Percentiles rank a stretch among this genome's conserved stretches.
These are phyloP conservation scores for Belgica antarctica DNA, from an alignment of 2,888 invertebrate species.

Conservation along the genomic window DNA sequence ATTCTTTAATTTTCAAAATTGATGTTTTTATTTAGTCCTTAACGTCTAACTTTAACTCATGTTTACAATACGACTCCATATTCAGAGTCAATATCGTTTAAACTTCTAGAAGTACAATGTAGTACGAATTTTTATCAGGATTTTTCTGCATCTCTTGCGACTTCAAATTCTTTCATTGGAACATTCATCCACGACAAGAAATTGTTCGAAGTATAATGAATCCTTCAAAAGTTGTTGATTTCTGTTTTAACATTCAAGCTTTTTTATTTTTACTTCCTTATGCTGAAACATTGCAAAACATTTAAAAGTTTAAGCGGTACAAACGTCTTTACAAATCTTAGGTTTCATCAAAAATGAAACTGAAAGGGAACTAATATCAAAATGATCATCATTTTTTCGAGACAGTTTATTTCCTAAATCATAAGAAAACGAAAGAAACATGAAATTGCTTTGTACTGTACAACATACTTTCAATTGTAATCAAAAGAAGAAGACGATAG, in stretches of 20 bases:
- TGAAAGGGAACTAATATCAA: background rate
- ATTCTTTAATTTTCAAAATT: conserved; percentile 4
- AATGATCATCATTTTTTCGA: too few relatives aligned
- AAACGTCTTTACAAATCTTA: conserved; percentile 8
- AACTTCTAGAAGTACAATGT: conserved; percentile 30
- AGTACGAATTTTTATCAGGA: conserved; percentile 30
- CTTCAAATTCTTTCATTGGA: background rate
- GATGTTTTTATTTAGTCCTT: conserved; percentile 4
- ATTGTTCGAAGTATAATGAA: conserved; percentile 25
- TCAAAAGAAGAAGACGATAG: background rate
- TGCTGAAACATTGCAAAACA: conserved; percentile 42
- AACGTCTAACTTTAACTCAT: background rate
- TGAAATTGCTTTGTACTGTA: conserved; percentile 29
- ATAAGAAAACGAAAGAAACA: conserved; percentile 7
- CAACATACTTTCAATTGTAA: background rate
- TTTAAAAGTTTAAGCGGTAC: conserved; percentile 38
- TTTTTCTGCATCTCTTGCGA: background rate
- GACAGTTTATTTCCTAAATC: background rate
- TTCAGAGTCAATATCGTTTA: conserved; percentile 17
- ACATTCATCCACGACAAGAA: conserved; percentile 26
- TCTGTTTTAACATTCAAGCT: conserved; percentile 35
- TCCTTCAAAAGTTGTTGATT: background rate
- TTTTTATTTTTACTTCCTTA: background rate
- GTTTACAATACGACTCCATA: background rate
- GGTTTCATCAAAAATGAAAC: background rate